These are phyloP conservation scores for Pseudorhombus dupliciocellatus DNA, from an alignment of 2,113 vertebrate species.

Conservation along the genomic window DNA sequence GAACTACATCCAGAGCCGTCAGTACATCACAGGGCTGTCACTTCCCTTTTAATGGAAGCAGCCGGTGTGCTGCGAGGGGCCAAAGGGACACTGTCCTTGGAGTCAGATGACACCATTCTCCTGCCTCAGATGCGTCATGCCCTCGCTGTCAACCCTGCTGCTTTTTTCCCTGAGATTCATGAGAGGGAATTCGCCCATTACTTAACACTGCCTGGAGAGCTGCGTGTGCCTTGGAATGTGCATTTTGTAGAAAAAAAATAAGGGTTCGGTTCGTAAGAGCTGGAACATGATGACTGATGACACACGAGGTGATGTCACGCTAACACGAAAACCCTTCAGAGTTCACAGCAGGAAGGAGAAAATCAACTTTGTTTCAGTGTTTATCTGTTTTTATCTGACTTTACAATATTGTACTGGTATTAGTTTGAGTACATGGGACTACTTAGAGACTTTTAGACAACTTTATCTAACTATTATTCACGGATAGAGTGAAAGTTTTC, in stretches of 20 bases:
- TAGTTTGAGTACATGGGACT: no score
- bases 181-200: slow-evolving; percentile 1
- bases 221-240: not conserved
- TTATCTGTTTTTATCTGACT: no score
- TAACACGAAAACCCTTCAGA: not conserved
- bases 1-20: slow-evolving; percentile 31
- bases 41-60: slow-evolving; percentile 39
- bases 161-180: not conserved
- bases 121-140: slow-evolving; percentile 35
- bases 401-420: no score
- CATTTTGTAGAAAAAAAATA: not conserved
- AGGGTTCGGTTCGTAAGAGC: not conserved
- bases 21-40: slow-evolving; percentile 52
- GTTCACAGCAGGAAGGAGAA: no score
- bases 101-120: slow-evolving; percentile 47
- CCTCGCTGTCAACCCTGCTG: slow-evolving; percentile 31
- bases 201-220: not conserved
- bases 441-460: no score
- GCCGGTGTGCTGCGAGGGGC: slow-evolving; percentile 21
- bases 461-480: not conserved
- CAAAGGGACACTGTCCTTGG: slow-evolving; percentile 42
- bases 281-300: not conserved
- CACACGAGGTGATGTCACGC: not conserved
- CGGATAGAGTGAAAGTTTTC: not conserved
- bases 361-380: no score